phyloP scores from a whole-genome alignment of 2,888 invertebrate genomes.

The Machimus atricapillus region DNA sequence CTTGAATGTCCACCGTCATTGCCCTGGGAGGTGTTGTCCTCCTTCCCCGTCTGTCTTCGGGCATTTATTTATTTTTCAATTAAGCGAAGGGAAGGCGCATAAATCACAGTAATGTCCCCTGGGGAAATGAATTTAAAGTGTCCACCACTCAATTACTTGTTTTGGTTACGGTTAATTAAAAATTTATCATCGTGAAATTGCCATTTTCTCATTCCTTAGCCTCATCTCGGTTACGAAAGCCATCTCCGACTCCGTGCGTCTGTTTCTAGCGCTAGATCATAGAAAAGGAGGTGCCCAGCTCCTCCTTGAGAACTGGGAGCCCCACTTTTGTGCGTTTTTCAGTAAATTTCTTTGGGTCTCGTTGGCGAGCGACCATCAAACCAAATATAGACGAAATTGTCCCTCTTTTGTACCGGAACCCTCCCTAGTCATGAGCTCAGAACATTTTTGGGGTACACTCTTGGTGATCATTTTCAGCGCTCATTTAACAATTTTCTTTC shows the following conservation, averaged over 20 bases:
- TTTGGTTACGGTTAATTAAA: constrained; percentile 40
- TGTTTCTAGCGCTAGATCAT: background rate
- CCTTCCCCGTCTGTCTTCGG: background rate
- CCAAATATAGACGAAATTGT: constrained; percentile 29
- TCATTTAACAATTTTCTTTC: constrained; percentile 49
- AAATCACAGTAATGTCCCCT: constrained; percentile 31
- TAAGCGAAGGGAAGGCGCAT: constrained; percentile 14
- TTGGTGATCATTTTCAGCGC: constrained; percentile 46
- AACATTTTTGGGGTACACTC: constrained; percentile 8
- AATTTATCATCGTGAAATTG: constrained; percentile 38
- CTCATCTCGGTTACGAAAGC: background rate
- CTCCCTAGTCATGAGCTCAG: background rate
- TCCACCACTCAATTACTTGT: constrained; percentile 39
- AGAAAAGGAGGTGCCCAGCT: background rate
- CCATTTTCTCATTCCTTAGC: background rate
- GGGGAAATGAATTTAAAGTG: constrained; percentile 37
- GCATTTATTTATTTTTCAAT: constrained; percentile 36
- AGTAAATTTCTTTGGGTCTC: background rate
- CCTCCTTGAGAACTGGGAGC: background rate
- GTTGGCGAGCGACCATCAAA: background rate
- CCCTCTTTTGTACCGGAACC: background rate
- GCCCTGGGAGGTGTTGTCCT: background rate
- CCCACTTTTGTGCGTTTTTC: background rate
- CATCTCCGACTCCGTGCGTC: background rate
- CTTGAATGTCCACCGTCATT: background rate